phyloP scores from a whole-genome alignment of 2,113 vertebrate species.

The Chloebia gouldiae region DNA sequence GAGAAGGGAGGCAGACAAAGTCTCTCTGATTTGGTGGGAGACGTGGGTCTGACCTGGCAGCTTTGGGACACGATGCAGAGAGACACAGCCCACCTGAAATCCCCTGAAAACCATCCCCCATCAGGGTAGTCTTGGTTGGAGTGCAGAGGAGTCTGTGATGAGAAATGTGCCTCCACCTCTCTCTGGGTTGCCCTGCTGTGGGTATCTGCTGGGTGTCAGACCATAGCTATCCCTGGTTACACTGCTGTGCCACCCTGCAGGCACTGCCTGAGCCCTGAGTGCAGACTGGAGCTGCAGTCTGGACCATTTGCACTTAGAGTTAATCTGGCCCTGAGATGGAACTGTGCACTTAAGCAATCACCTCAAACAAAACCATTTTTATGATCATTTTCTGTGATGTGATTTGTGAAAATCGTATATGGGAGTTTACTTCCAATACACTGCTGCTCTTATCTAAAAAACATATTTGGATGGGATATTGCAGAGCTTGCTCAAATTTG shows the following conservation, averaged over 20 bases:
- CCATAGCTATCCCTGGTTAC: not conserved
- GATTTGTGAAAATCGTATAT: slow-evolving; percentile 56
- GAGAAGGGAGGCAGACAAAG: not conserved
- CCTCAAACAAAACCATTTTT: slow-evolving; percentile 44
- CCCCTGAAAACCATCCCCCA: not conserved
- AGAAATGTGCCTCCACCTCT: not conserved
- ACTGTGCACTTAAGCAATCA: slow-evolving; percentile 38
- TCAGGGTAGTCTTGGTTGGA: accelerated
- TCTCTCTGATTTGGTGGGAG: not conserved
- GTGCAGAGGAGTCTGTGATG: not conserved
- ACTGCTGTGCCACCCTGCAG: not conserved
- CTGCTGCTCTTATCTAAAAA: slow-evolving; percentile 57
- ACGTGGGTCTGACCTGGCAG: not conserved
- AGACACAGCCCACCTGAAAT: not conserved
- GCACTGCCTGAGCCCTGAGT: not conserved
- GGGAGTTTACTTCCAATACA: slow-evolving; percentile 49
- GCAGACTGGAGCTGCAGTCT: not conserved
- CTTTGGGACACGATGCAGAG: not conserved
- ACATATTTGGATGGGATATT: slow-evolving; percentile 60
- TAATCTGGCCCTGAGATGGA: slow-evolving; percentile 1
- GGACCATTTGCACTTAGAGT: not conserved
- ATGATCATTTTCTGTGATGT: slow-evolving; percentile 47
- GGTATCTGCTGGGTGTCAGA: not conserved
- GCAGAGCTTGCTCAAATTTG: slow-evolving; percentile 63
- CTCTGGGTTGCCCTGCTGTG: not conserved